These are phyloP conservation scores for Colossoma macropomum DNA, from an alignment of 2,113 vertebrate species.

Conservation along the genomic window DNA sequence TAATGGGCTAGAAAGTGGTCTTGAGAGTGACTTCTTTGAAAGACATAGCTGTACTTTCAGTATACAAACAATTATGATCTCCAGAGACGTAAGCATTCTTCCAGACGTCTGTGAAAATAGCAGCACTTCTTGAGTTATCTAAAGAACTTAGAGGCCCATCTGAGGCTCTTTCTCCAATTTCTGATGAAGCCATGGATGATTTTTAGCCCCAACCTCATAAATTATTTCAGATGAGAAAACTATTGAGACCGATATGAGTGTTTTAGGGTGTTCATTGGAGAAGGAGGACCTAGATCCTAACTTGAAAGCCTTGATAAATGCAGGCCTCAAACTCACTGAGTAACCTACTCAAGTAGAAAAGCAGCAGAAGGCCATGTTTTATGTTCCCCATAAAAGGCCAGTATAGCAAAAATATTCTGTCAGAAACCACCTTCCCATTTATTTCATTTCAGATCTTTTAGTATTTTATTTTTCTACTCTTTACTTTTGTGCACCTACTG, in stretches of 20 bases:
- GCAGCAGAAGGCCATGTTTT: not conserved
- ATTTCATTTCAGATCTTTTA: no score
- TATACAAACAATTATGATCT: conserved; percentile 14
- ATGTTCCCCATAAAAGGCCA: no score
- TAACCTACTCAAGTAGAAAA: no score
- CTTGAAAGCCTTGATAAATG: not conserved
- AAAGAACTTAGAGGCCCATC: not conserved
- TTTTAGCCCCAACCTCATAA: not conserved
- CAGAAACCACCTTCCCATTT: no score
- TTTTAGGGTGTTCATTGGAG: no score
- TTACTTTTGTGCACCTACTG: no score
- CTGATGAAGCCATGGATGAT: not conserved
- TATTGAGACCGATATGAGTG: no score
- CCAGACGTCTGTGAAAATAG: not conserved
- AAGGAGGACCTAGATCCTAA: no score
- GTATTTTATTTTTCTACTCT: no score
- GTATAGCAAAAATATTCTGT: no score
- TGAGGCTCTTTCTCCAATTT: not conserved
- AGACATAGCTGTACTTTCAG: not conserved
- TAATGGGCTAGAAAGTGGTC: conserved; percentile 23
- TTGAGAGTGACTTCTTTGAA: not conserved
- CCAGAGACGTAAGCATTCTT: not conserved
- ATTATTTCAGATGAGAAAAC: not conserved
- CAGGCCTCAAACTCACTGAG: not conserved
- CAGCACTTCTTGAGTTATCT: not conserved